These are phyloP conservation scores for Zaprionus inermis DNA, from an alignment of 1,140 invertebrate genomes.

Conservation along the genomic window DNA sequence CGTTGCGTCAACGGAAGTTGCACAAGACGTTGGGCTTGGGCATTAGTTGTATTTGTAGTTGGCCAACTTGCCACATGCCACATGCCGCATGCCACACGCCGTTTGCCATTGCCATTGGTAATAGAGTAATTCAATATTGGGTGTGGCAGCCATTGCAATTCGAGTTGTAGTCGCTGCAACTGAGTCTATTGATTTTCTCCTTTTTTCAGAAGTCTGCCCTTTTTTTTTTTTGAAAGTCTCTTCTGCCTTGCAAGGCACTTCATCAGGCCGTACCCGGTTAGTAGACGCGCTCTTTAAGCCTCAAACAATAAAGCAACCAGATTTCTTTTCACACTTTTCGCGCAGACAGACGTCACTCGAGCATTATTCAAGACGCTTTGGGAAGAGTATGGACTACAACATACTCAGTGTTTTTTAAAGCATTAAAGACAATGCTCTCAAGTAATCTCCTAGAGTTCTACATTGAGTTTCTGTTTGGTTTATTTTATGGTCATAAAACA, in stretches of 20 bases:
- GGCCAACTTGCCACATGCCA: conserved; percentile 4
- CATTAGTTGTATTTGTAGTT: conserved; percentile 27
- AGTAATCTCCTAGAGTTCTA: too few relatives aligned
- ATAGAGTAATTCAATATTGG: conserved; percentile 66
- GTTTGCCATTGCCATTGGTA: conserved; percentile 36
- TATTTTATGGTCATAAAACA: too few relatives aligned
- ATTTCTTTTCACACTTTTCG: conserved; percentile 33
- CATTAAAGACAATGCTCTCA: too few relatives aligned
- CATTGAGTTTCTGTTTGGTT: too few relatives aligned
- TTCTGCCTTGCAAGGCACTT: conserved; percentile 33
- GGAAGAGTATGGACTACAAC: neutral
- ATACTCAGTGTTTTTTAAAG: neutral
- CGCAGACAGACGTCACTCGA: neutral
- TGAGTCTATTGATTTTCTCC: conserved; percentile 37
- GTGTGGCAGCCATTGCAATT: conserved; percentile 46
- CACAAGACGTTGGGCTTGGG: conserved; percentile 21
- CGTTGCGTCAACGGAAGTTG: conserved; percentile 35
- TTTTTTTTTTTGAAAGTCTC: neutral
- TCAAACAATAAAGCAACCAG: conserved; percentile 19
- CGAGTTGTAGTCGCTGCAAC: neutral
- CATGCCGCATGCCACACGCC: neutral
- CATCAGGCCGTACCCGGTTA: conserved; percentile 29
- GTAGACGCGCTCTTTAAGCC: conserved; percentile 23
- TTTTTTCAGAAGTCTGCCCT: neutral
- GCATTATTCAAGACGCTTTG: neutral